Base-by-base conservation (phyloP, 2,113 vertebrate species). In the Laterallus jamaicensis region DNA sequence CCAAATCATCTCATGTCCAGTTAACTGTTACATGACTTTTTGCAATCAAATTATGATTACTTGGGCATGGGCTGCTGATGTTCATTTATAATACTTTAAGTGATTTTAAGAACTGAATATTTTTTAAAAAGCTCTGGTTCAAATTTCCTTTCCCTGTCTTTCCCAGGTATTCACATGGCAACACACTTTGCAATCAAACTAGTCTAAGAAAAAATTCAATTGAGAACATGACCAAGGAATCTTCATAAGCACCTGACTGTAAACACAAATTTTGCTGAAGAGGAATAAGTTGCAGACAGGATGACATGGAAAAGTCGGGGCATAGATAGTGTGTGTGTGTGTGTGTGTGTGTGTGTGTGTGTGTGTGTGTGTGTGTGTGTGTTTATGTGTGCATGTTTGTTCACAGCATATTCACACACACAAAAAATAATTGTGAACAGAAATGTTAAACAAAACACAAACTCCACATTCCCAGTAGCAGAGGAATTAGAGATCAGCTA, bases 401-500 rank as follows among this genome's bases (percentile, higher is more conserved):
- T 86, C 56, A 81, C 32, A 86, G 31, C 13, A 10, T 55, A 40
- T 31, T 78, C 42, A 64, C 42, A 73, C 15, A 40, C 49, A 49
- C 5, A 6, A 39, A 59, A 71, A 55, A 54, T 77, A 69, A 22
- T 6, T 8, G 24, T 70, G 39, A 93, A 73, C 44, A 54, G 55
- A 85, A 86, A 81, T 31, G 64, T 95, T 87, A 82, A 92, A 95
- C 91, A 90, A 94, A 93, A 47, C 42, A 62, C 9, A 7, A 92
- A 66, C 74, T 60, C 60, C 29, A 71, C 39, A 68, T 66, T 32
- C 42, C 82, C 62, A 26, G 60, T 40, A 60, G 78, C 74, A 82
- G 69, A 91, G 66, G 84, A 95, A 94, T 44, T 82, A 54, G 66
- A 91, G 77, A 95, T n/a, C 35, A 86, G 66, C 80, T 93, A 84